Conservation (phyloP, 2,797 vertebrate species). For the Enteromius paludinosus region DNA sequence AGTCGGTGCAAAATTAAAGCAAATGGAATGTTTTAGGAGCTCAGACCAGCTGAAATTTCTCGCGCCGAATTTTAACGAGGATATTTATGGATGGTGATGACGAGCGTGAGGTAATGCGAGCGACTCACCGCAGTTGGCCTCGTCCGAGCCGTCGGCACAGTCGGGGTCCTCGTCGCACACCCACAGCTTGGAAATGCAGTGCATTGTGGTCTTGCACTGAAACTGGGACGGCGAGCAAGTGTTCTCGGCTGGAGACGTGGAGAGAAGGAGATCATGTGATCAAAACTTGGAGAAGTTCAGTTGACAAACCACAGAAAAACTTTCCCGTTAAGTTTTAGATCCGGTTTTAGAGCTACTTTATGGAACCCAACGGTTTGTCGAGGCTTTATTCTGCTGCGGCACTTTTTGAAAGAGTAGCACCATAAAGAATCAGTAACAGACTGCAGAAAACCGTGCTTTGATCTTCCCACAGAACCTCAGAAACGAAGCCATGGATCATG, state of each 20-base stretch:
- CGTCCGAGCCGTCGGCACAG: constrained; percentile 96
- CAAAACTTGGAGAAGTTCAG: background rate
- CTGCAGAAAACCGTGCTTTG: constrained; percentile 2
- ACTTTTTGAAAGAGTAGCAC: background rate
- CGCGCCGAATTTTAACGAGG: background rate
- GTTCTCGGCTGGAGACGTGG: constrained; percentile 75
- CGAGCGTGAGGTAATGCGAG: background rate
- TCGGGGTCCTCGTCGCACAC: constrained; percentile 98
- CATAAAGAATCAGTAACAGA: background rate
- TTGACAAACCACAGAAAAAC: constrained; percentile 4
- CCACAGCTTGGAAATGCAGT: constrained; percentile 98
- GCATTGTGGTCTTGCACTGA: constrained; percentile 91
- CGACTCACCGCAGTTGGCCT: constrained; percentile 93
- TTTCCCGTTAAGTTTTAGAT: background rate
- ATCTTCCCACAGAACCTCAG: background rate
- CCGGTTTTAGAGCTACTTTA: background rate
- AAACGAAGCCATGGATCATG: constrained; percentile 8
- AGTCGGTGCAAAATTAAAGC: constrained; percentile 30
- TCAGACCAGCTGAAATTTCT: background rate
- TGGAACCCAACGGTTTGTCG: background rate
- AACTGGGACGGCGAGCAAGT: constrained; percentile 90
- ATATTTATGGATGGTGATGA: constrained; percentile 1
- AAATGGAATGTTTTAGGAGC: constrained; percentile 18
- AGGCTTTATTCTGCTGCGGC: background rate
- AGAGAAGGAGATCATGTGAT: background rate